phyloP scores from a whole-genome alignment of 1,140 invertebrate species.

The Saccostrea echinata region DNA sequence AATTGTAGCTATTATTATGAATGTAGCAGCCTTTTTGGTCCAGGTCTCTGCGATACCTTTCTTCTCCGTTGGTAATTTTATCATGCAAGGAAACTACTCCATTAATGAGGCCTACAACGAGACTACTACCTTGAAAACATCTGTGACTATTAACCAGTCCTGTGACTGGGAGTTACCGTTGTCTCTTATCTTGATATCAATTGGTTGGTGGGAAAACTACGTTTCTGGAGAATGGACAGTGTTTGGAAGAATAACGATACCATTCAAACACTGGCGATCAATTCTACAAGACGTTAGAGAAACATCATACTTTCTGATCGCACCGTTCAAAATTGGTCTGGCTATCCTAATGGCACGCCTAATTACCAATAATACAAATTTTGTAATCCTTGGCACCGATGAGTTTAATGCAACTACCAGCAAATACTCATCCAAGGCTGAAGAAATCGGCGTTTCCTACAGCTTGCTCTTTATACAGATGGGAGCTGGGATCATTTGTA shows the following conservation, averaged over 20 bases:
- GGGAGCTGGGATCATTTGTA: constrained; percentile 71
- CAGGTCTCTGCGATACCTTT: constrained; percentile 68
- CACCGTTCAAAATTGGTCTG: constrained; percentile 73
- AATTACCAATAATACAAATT: constrained; percentile 60
- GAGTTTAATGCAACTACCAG: constrained; percentile 53
- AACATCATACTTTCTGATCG: constrained; percentile 70
- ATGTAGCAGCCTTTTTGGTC: constrained; percentile 62
- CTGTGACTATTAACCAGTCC: constrained; percentile 30
- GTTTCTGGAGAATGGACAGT: constrained; percentile 84
- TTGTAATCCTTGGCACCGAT: constrained; percentile 58
- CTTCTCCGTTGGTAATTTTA: constrained; percentile 66
- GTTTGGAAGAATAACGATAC: constrained; percentile 67
- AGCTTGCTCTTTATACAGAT: constrained; percentile 74
- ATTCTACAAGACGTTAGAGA: constrained; percentile 69
- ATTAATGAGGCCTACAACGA: constrained; percentile 59
- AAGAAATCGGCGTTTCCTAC: constrained; percentile 60
- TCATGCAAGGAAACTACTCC: constrained; percentile 61
- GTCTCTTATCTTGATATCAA: constrained; percentile 90
- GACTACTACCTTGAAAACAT: constrained; percentile 53
- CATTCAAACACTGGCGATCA: constrained; percentile 69
- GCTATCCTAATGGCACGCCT: constrained; percentile 63
- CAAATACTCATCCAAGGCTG: constrained; percentile 56
- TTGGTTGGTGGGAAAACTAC: constrained; percentile 99
- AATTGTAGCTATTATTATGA: constrained; percentile 60
- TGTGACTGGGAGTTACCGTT: constrained; percentile 90